Percentiles rank a stretch among this genome's conserved stretches.
phyloP scores from a whole-genome alignment of 2,113 vertebrate genomes.

The Ciconia maguari region DNA sequence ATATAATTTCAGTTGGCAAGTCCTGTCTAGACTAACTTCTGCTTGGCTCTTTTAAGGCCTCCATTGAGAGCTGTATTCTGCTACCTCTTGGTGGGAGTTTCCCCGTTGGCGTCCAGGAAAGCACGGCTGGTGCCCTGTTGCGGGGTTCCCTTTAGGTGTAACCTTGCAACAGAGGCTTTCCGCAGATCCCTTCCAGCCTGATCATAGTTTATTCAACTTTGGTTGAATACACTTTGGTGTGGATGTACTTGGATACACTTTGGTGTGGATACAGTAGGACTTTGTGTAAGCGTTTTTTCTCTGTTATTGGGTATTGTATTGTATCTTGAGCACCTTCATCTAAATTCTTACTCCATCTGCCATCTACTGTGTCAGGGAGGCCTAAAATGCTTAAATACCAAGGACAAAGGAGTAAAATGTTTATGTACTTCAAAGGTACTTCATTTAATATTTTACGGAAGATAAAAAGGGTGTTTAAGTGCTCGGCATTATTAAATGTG shows the following conservation, averaged over 20 bases:
- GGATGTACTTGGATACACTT: neutral
- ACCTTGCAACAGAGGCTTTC: neutral
- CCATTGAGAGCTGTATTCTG: neutral
- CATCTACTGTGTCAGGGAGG: neutral
- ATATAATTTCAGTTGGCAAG: neutral
- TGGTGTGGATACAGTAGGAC: neutral
- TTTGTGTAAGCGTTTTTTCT: neutral
- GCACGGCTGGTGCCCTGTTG: rapidly evolving
- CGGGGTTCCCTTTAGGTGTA: rapidly evolving
- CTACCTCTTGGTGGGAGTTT: neutral
- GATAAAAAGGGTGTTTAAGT: neutral
- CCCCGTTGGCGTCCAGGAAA: neutral
- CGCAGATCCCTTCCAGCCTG: neutral
- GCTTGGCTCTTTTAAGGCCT: neutral
- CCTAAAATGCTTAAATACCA: neutral
- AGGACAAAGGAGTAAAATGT: constrained; percentile 10
- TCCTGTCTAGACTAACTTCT: neutral
- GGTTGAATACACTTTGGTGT: neutral
- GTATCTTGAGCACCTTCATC: neutral
- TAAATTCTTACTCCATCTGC: neutral
- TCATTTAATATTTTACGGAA: neutral
- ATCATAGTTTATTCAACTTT: neutral
- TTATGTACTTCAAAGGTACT: neutral
- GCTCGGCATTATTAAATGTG: neutral
- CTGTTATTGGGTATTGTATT: neutral